Evolutionary conservation across 1,140 invertebrate species (phyloP).

Genomic region (Sitophilus oryzae): DNA sequence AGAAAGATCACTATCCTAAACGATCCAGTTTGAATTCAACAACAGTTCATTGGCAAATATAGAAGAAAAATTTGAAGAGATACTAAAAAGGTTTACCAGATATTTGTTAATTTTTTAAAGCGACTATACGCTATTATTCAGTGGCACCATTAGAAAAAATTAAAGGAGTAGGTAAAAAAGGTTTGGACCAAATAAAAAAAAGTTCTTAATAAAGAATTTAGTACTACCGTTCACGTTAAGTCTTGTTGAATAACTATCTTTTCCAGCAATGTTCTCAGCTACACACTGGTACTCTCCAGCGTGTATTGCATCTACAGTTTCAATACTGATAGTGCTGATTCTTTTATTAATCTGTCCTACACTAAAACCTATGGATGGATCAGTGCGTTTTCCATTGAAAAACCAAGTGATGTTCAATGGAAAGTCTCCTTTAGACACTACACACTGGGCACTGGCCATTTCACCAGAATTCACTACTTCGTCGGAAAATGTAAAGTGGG

Average conservation of each 20-base stretch:
- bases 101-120: too few relatives aligned
- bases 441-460: constrained; percentile 56
- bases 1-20: too few relatives aligned
- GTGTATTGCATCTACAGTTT: constrained; percentile 49
- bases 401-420: constrained; percentile 55
- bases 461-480: constrained; percentile 62
- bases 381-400: constrained; percentile 24
- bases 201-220: constrained; percentile 44
- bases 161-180: too few relatives aligned
- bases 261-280: constrained; percentile 50
- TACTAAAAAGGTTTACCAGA: too few relatives aligned
- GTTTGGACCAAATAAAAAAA: too few relatives aligned
- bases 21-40: too few relatives aligned
- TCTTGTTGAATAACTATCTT: not conserved
- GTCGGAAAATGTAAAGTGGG: constrained; percentile 66
- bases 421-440: constrained; percentile 60
- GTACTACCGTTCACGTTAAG: not conserved
- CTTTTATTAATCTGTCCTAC: constrained; percentile 48
- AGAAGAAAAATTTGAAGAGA: too few relatives aligned
- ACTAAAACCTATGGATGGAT: constrained; percentile 38
- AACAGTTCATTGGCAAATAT: too few relatives aligned
- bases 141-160: not conserved
- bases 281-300: constrained; percentile 56
- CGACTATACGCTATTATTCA: too few relatives aligned
- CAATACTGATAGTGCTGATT: constrained; percentile 54